Evolutionary conservation across 1,140 invertebrate genomes (phyloP), one percentile per base, ranked within the genome.

Genomic region (Drosophila teissieri): DNA sequence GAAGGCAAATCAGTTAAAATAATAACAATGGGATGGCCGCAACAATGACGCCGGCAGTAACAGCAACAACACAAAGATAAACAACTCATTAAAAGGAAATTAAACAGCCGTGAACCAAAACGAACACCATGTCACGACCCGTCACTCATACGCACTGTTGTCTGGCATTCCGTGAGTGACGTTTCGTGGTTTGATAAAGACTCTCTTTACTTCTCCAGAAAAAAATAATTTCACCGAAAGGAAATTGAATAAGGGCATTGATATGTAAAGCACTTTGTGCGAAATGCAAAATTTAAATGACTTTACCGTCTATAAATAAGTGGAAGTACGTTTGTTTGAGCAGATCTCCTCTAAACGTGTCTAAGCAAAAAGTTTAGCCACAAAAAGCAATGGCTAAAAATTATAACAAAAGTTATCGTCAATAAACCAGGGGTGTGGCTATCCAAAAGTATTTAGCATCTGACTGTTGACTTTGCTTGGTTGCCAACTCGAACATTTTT

Each of bases 81-180:
- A 88, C 75, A 86, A 88, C 79, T 86, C 83, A 88, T 88, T 88
- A 88, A 86, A 78, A 63, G 58, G 65, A 85, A 86, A 86, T 88
- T 86, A 88, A 86, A 88, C 75, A 83, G 83, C 62, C 83, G 65
- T 88, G 83, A 82, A 73, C 65, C 40, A 46, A 86, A 78, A 64
- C 46, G 49, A 68, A 56, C 70, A 53, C 42, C 73, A 75, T 75
- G 83, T 88, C 78, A 79, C 63, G 73, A 75, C 70, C 61, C 53
- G 83, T 86, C 83, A 88, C 83, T 79, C 83, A 82, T 82, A 79
- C 82, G 82, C 82, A 82, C 60, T 61, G 67, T 72, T 77, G 63
- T 76, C 55, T 42, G 49, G 69, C 77, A 73, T 73, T 78, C 22
- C 27, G 72, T 80, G 73, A 77, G 73, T 85, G 81, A 85, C 77